Base-by-base conservation (phyloP, 2,888 invertebrate genomes). In the Leptothorax acervorum region DNA sequence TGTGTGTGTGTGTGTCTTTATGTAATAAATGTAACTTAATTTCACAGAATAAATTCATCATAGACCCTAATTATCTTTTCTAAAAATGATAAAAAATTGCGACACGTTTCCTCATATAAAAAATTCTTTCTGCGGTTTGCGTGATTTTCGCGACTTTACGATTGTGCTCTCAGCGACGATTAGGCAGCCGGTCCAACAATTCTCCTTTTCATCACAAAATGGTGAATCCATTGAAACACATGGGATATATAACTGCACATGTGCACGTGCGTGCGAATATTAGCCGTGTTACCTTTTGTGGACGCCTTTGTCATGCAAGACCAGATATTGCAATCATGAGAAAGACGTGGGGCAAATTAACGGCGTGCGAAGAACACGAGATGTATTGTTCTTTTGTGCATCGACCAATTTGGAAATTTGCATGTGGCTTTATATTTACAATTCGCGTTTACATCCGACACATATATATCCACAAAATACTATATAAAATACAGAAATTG, bases 181-280 rank as follows among this genome's bases (percentile, higher is more conserved):
- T 88, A 88, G 75, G 55, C 23, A 35, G 53, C 57, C 66, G 35
- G 31, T n/a, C 62, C 18, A 48, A 74, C 57, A 65, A 62, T 62
- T 53, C 39, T 51, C 3, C 62, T 62, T 81, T 73, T 73, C 51
- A 62, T 9, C 60, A 28, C 76, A 81, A 76, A 82, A 65, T 62
- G 70, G 42, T 35, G 51, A 82, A 28, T 65, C 83, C 74, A 88
- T 87, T 86, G 74, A 83, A 76, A 74, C 35, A 35, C 35, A 35
- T 35, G 35, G 35, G 35, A 4, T 35, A 75, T 62, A 60, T 60
- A 74, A 51, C 18, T 60, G 66, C 60, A 84, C 57, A 78, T 65
- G 68, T 86, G 86, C 85, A 75, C 78, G 85, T 85, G 87, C 89
- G 87, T 82, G 82, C 82, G 74, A 87, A 87, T 85, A 88, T 88